A percentile compares a stretch with the other conserved stretches of the same genome.
Evolutionary conservation across 2,888 invertebrate species (phyloP).

Genomic region (Cephus spinipes): DNA sequence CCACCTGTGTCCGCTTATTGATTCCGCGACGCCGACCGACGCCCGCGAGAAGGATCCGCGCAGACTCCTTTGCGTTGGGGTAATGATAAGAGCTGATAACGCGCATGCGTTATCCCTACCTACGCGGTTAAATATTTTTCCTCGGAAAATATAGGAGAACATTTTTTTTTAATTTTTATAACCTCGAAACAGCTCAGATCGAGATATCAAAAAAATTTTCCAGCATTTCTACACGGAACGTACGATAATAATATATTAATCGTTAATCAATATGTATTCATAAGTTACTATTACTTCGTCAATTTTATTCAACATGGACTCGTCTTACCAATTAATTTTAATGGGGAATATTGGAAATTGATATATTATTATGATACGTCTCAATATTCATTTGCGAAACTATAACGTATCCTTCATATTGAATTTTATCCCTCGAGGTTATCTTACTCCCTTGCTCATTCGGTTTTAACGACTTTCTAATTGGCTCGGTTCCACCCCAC

Average conservation of each 20-base stretch:
- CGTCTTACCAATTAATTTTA: background rate
- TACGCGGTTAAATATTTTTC: background rate
- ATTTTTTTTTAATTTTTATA: too few relatives aligned
- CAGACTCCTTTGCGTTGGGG: background rate
- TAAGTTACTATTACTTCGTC: background rate
- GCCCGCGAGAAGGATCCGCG: conserved; percentile 23
- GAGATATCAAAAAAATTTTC: background rate
- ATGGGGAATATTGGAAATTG: background rate
- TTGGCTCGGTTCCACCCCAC: background rate
- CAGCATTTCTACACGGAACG: background rate
- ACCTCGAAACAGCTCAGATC: background rate
- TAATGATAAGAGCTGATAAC: background rate
- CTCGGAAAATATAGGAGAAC: background rate
- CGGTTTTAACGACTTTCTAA: background rate
- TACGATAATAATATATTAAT: background rate
- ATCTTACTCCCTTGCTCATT: background rate
- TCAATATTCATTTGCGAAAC: background rate
- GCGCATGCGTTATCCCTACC: conserved; percentile 10
- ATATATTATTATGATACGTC: background rate
- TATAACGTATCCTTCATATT: background rate
- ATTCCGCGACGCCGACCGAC: conserved; percentile 36
- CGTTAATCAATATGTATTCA: background rate
- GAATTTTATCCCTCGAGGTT: background rate
- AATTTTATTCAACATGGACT: too few relatives aligned
- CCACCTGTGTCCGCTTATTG: conserved; percentile 53